phyloP scores from a whole-genome alignment of 2,888 invertebrate species.

The Macrostomum cliftonense region DNA sequence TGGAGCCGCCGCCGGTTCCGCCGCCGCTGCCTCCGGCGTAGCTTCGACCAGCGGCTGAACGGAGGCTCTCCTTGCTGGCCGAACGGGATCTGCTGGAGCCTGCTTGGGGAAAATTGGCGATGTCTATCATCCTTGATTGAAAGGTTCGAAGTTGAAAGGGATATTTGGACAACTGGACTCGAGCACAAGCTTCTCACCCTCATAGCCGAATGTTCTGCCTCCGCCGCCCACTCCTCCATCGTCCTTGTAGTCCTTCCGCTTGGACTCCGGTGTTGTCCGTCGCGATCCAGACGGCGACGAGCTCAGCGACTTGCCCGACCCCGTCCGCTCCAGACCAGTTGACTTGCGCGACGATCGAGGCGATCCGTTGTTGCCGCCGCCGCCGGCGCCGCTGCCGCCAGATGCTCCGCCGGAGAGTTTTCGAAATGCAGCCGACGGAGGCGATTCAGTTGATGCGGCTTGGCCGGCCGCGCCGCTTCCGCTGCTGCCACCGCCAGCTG shows the following conservation, averaged over 20 bases:
- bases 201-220: neutral
- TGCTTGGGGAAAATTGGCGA: constrained; percentile 41
- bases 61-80: neutral
- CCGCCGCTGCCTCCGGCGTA: constrained; percentile 2
- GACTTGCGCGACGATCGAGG: neutral
- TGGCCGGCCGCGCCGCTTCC: neutral
- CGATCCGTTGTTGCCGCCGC: neutral
- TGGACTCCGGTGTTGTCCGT: neutral
- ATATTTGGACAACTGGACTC: too few relatives aligned
- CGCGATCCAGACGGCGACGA: neutral
- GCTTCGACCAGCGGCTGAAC: neutral
- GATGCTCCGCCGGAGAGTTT: too few relatives aligned
- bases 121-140: too few relatives aligned
- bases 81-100: constrained; percentile 40
- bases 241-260: neutral
- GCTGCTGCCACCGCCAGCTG: constrained; percentile 1
- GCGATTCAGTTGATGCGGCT: neutral
- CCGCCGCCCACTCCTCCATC: neutral
- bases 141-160: too few relatives aligned
- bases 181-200: neutral
- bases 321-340: neutral
- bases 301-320: neutral
- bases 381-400: neutral
- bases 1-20: constrained; percentile 1
- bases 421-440: neutral